A percentile compares a stretch with the other conserved stretches of the same genome.
Conservation (phyloP, 92 coral and sea anemone genomes). For the Palythoa grandiflora region DNA sequence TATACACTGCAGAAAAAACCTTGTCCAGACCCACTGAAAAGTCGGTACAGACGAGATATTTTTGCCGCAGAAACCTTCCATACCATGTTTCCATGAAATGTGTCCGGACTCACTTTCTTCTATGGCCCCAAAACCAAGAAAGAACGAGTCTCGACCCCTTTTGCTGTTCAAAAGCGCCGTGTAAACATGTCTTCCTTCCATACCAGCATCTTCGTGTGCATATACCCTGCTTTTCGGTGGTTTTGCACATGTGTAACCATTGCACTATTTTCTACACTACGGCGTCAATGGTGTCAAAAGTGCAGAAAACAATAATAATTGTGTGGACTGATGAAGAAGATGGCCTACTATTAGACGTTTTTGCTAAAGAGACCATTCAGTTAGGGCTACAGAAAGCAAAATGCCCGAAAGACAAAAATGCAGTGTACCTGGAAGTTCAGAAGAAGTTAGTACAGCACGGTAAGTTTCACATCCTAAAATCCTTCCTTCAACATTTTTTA, state of each 20-base stretch:
- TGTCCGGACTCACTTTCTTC: slow-evolving; percentile 8
- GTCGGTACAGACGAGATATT: slow-evolving; percentile 11
- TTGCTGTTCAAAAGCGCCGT: slow-evolving; percentile 14
- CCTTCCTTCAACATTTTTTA: slow-evolving; percentile 33
- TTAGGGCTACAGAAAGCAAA: slow-evolving; percentile 39
- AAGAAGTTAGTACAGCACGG: slow-evolving; percentile 44
- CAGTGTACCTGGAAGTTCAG: background rate
- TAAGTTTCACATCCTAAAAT: slow-evolving; percentile 31
- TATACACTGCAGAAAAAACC: slow-evolving; percentile 16
- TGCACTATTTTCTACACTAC: background rate
- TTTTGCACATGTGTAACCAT: background rate
- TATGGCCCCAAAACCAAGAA: slow-evolving; percentile 21
- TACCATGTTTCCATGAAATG: slow-evolving; percentile 2
- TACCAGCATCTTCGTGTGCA: background rate
- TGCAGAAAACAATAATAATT: background rate
- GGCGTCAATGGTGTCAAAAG: background rate
- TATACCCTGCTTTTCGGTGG: background rate
- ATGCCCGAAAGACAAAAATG: slow-evolving; percentile 48
- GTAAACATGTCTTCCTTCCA: slow-evolving; percentile 14
- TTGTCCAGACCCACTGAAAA: slow-evolving; percentile 9
- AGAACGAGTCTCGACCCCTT: slow-evolving; percentile 17
- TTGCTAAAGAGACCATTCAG: slow-evolving; percentile 4
- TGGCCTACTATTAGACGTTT: slow-evolving; percentile 22
- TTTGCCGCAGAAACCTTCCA: slow-evolving; percentile 12
- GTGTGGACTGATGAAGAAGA: background rate